A percentile compares a stretch with the other conserved stretches of the same genome.
These are phyloP conservation scores for Centropus unirufus DNA, from an alignment of 2,113 vertebrate species.

Conservation along the genomic window DNA sequence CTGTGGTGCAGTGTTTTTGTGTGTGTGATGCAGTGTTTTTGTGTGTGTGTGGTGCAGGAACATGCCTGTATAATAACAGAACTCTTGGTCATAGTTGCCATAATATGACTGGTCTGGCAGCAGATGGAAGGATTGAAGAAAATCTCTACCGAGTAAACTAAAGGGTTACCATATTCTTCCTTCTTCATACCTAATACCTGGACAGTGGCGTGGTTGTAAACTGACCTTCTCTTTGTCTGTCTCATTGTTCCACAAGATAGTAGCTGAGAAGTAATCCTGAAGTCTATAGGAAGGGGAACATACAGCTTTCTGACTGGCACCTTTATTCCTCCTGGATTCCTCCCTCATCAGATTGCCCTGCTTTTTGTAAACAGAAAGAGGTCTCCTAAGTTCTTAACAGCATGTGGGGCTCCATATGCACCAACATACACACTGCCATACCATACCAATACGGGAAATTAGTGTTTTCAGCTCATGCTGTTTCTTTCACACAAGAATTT, in stretches of 20 bases:
- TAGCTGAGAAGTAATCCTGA: neutral
- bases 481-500: constrained; percentile 27
- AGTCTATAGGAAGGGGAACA: neutral
- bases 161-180: neutral
- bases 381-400: neutral
- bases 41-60: neutral
- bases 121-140: neutral
- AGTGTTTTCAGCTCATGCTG: constrained; percentile 17
- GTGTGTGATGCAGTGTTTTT: no score
- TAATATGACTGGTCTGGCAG: rapidly evolving
- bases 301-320: neutral
- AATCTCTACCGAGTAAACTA: neutral
- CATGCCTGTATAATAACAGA: neutral
- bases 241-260: neutral
- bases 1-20: neutral
- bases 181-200: neutral
- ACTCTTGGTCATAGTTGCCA: neutral
- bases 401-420: neutral
- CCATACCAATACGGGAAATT: neutral
- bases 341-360: neutral
- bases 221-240: neutral
- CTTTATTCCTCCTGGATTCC: neutral
- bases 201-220: neutral
- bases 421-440: neutral
- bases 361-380: neutral